These are phyloP conservation scores for Schizopygopsis malacanthus DNA, from an alignment of 2,797 vertebrate genomes.

Conservation along the genomic window DNA sequence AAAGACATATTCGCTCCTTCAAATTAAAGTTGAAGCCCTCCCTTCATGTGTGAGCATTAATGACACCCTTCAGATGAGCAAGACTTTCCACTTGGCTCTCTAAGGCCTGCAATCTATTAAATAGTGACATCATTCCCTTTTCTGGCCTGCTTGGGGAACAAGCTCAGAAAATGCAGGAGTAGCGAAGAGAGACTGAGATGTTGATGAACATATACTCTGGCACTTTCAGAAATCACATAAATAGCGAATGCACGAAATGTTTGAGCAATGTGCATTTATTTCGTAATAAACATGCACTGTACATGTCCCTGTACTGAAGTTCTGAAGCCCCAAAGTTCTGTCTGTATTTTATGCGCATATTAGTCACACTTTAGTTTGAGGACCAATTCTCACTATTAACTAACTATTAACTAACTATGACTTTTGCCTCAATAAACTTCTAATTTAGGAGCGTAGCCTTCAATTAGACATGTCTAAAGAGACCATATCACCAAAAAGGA, in stretches of 20 bases:
- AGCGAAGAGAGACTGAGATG: neutral
- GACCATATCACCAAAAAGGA: neutral
- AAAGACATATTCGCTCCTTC: conserved; percentile 46
- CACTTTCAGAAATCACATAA: neutral
- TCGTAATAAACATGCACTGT: neutral
- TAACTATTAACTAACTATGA: neutral
- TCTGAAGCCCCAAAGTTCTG: neutral
- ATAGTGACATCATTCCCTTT: conserved; percentile 64
- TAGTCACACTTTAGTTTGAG: neutral
- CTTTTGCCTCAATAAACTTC: neutral
- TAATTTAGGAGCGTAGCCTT: neutral
- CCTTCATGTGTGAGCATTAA: conserved; percentile 41
- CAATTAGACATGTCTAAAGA: neutral
- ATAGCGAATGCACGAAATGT: neutral
- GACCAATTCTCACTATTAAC: neutral
- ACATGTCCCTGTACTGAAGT: neutral
- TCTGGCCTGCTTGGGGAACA: conserved; percentile 50
- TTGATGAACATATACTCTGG: neutral
- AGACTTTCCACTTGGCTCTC: conserved; percentile 67
- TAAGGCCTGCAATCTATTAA: conserved; percentile 66
- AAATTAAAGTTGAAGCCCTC: conserved; percentile 42
- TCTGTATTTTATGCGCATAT: neutral
- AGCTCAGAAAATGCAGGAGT: neutral
- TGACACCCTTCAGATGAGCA: conserved; percentile 51
- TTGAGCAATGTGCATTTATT: neutral